Base-by-base conservation (phyloP, 2,888 invertebrate genomes). In the Acleris emargana region DNA sequence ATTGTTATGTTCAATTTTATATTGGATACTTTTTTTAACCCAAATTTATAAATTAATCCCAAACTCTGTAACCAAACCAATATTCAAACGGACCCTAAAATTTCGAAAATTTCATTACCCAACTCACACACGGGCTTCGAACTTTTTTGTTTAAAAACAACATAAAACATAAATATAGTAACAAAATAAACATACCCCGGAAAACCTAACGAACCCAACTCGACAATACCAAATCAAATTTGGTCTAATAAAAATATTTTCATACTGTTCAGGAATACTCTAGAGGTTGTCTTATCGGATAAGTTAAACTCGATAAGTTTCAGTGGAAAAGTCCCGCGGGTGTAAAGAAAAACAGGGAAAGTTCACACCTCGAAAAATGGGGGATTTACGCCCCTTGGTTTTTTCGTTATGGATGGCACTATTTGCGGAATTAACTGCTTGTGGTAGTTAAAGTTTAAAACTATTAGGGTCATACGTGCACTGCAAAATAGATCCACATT, bases 291-390 rank as follows among this genome's bases (percentile, higher is more conserved):
- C 77, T 83, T 85, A 84, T 85, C 83, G 81, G 84, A 86, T 86
- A 87, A 87, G 83, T 86, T 84, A 79, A 82, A 83, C 83, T 81
- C 83, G 79, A 86, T 84, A 85, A 87, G 84, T 85, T 86, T 78
- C 80, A 73, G 74, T 71, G 73, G 67, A 59, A 67, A 67, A 66
- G 66, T 69, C 78, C 76, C 73, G 59, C 43, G 77, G 81, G 78
- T 74, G 71, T 68, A 68, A 73, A 72, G 71, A 68, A 66, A 73
- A 78, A 75, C 76, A 77, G 79, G 78, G 76, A 77, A 77, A 79
- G 76, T 81, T 80, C 63, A 64, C 64, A 64, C 73, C 75, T 75
- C 71, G 68, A 69, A 67, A 72, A 75, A 76, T 72, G 62, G 60
- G 67, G 69, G 73, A 69, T 76, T 74, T 76, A 73, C 76, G 71